These are phyloP conservation scores for Campodea augens DNA, from an alignment of 1,140 invertebrate species.

Conservation along the genomic window DNA sequence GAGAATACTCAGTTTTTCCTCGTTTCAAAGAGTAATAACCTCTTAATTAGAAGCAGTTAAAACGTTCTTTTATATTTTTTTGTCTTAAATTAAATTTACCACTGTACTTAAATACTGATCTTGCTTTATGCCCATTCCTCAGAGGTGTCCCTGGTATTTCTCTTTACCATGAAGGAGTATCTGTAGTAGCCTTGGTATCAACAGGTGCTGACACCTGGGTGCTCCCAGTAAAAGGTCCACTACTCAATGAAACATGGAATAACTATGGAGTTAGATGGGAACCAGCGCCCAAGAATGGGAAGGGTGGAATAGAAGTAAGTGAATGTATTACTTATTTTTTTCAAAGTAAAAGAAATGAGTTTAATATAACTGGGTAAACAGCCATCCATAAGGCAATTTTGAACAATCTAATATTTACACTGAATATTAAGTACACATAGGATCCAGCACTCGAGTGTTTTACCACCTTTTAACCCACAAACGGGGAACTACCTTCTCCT, in stretches of 20 bases:
- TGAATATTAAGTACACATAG: no score
- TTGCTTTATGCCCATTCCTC: background rate
- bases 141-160: conserved; percentile 10
- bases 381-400: no score
- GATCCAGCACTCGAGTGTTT: no score
- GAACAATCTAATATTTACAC: no score
- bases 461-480: no score
- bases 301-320: no score
- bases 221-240: conserved; percentile 6
- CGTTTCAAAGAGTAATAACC: background rate
- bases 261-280: conserved; percentile 11
- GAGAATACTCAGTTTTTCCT: background rate
- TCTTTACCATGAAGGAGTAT: conserved; percentile 9
- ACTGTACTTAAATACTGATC: background rate
- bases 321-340: background rate
- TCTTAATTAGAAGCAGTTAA: background rate
- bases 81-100: background rate
- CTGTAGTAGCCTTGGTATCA: conserved; percentile 8
- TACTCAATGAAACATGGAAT: conserved; percentile 12
- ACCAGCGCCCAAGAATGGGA: no score
- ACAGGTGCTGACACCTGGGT: conserved; percentile 9
- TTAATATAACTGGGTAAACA: no score
- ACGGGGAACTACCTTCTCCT: no score
- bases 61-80: background rate
- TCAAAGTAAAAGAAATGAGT: conserved; percentile 6